Evolutionary conservation across 2,888 invertebrate species (phyloP), one percentile per base, ranked within the genome.

Genomic region (Tachina lurida): DNA sequence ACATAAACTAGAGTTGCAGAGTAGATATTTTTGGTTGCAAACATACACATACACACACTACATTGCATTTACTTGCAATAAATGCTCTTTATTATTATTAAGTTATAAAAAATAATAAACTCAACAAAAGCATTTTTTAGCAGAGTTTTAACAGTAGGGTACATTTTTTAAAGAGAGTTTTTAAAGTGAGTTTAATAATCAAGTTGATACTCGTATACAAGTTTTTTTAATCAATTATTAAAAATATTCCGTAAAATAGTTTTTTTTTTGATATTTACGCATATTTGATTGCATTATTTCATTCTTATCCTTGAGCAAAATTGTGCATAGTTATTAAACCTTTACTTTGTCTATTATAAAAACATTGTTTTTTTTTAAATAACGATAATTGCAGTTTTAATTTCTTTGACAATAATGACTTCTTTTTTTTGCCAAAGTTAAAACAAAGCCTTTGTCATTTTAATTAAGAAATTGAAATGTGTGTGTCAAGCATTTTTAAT

Each of bases 91-190:
- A 65, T 76, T 56, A 54, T 56, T 39, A 76, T 84, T 81, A 81
- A 81, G 77, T 70, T 70, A 78, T 85, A 31, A 85, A 82, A 77
- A 81, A 80, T 60, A 74, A 73, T 54, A n/a, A 63, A 49, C 39
- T 22, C 19, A 12, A 41, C 10, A 49, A 73, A 62, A 15, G n/a
- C n/a, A 17, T 7, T 2, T 63, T 43, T 39, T 3, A 31, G 56
- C 52, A 56, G 45, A n/a, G 5, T 63, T 43, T 39, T 3, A 31
- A 65, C 52, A 56, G 45, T 22, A 49, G 47, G 39, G 10, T 5
- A 31, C 1, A 2, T 31, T 5, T 31, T 31, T 31, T 7, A 31
- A 31, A 31, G 31, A 31, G 31, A 31, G 31, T 7, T 0, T 31
- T 31, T 31, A 31, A 31, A 31, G 5, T 31, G 31, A 31, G 31